Base-by-base conservation (phyloP, 2,797 vertebrate species). In the Echiichthys vipera region DNA sequence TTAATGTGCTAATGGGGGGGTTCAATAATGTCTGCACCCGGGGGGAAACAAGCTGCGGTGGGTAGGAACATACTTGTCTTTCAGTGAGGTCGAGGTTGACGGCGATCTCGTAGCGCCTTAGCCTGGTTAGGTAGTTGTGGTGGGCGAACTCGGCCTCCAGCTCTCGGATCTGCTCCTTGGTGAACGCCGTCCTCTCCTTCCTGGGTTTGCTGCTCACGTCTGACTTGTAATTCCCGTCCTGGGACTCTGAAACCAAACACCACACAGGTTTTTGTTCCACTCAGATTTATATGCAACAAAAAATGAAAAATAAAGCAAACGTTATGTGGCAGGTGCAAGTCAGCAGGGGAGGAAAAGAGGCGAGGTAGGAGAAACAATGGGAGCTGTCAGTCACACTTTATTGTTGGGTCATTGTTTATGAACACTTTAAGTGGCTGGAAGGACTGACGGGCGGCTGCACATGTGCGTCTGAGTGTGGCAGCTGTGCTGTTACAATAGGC, bases 21-120 rank as follows among this genome's bases (percentile, higher is more conserved):
- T 5, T 71, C 59, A 42, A 20, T 71, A 45, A 81, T 32, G 69
- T 71, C 71, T 63, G 43, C 50, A 10, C 80, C 67, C 80, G 12
- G 57, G 83, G 71, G 70, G 36, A 45, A 61, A 70, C 61, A 17
- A 37, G 65, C 58, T 24, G 75, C 13, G 18, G 54, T 13, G 65
- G 56, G 11, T 18, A 29, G 77, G 61, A n/a, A 77, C 90, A 5
- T 96, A 99, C 98, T 96, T 99, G 98, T 98, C 98, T 96, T 86
- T 99, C 98, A 7, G 98, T 99, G 90, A 99, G 97, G 94, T 99
- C 98, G 68, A 99, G 95, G 88, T 99, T 99, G 92, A 99, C 98
- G 34, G 98, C 98, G 84, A 99, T 99, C 89, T 99, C 98, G 51
- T 99, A 99, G 93, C 98, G 91, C 83, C 98, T 95, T 94, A 99